These are phyloP conservation scores for Buceros bicornis DNA, from an alignment of 2,797 vertebrate genomes.

Conservation along the genomic window DNA sequence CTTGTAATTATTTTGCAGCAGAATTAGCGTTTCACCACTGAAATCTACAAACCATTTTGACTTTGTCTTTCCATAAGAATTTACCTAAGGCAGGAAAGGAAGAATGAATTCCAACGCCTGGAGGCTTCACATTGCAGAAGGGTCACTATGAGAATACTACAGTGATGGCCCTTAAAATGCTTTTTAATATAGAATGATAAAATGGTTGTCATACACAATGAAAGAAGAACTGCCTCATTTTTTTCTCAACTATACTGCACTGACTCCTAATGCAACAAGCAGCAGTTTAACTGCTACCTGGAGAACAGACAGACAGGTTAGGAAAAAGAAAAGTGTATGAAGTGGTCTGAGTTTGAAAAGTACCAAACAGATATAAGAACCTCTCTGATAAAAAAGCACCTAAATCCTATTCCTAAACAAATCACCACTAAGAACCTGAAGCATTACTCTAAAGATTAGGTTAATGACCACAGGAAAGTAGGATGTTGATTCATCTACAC, in stretches of 20 bases:
- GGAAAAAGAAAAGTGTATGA: not conserved
- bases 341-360: not conserved
- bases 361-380: not conserved
- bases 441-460: not conserved
- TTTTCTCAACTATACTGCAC: not conserved
- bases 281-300: not conserved
- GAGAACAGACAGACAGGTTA: not conserved
- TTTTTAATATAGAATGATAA: not conserved
- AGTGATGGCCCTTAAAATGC: not conserved
- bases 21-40: not conserved
- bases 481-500: not conserved
- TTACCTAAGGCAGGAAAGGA: not conserved
- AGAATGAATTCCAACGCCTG: not conserved
- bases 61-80: not conserved
- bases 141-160: not conserved
- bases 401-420: not conserved
- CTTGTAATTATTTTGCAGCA: not conserved
- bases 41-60: not conserved
- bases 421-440: not conserved
- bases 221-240: not conserved
- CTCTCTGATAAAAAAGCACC: not conserved
- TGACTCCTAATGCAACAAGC: not conserved
- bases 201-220: not conserved
- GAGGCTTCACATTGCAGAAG: not conserved
- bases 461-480: not conserved